Percentiles rank a stretch among this genome's conserved stretches.
Conservation (phyloP, 2,113 vertebrate genomes). For the Illadopsis cleaveri region DNA sequence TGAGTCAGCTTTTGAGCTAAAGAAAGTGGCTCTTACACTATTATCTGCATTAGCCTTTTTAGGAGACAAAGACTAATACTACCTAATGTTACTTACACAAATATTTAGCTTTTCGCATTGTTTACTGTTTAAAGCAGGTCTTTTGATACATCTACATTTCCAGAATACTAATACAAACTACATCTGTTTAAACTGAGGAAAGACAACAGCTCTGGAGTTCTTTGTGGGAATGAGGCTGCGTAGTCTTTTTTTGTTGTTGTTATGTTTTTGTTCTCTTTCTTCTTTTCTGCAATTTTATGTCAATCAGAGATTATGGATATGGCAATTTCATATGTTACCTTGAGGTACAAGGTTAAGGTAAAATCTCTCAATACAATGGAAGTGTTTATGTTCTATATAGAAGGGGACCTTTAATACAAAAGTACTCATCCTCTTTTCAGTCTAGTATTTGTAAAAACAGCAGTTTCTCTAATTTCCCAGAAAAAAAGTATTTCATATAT, state of each 20-base stretch:
- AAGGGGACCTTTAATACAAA: not conserved
- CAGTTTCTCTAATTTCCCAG: not conserved
- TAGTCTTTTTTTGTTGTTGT: not conserved
- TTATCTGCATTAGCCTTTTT: constrained; percentile 16
- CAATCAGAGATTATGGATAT: not conserved
- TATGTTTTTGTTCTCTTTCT: not conserved
- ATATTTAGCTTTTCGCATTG: constrained; percentile 20
- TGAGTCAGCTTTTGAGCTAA: constrained; percentile 30
- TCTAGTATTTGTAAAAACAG: not conserved
- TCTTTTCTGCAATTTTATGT: not conserved
- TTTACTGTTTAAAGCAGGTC: not conserved
- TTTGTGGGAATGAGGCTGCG: not conserved
- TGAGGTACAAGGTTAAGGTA: not conserved
- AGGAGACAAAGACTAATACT: constrained; percentile 21
- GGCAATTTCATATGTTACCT: not conserved
- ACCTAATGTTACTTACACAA: constrained; percentile 16
- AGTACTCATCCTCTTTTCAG: not conserved
- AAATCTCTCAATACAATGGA: not conserved
- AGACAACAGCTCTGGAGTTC: not conserved
- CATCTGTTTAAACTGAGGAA: not conserved
- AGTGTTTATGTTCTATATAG: not conserved
- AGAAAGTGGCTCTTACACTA: not conserved
- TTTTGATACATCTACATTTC: constrained; percentile 7
- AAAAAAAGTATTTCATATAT: not conserved
- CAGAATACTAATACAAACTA: constrained; percentile 1